Evolutionary conservation across 2,797 vertebrate species (phyloP).

Genomic region (Pogonophryne albipinna): DNA sequence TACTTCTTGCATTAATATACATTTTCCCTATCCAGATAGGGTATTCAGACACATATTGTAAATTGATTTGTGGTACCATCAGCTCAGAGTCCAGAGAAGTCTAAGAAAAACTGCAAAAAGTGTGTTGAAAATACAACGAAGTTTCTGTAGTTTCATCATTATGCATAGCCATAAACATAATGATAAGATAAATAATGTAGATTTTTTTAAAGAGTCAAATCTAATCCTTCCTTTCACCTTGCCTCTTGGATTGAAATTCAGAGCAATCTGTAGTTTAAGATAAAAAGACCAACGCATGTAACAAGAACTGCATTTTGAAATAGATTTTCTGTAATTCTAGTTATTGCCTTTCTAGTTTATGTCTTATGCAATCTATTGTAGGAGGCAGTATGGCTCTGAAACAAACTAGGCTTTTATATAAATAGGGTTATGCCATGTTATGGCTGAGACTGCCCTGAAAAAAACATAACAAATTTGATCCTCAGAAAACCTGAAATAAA

Average conservation of each 20-base stretch:
- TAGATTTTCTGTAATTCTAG: slow-evolving; percentile 22
- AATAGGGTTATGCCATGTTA: slow-evolving; percentile 58
- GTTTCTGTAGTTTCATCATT: neutral
- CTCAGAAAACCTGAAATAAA: slow-evolving; percentile 60
- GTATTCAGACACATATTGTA: neutral
- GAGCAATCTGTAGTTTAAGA: slow-evolving; percentile 15
- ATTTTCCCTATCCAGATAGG: neutral
- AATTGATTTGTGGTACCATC: neutral
- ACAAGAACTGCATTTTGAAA: slow-evolving; percentile 22
- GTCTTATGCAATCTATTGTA: slow-evolving; percentile 59
- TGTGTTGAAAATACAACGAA: neutral
- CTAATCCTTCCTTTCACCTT: neutral
- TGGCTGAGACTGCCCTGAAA: slow-evolving; percentile 37
- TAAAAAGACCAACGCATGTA: slow-evolving; percentile 20
- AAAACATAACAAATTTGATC: slow-evolving; percentile 59
- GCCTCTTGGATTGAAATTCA: neutral
- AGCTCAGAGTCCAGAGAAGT: neutral
- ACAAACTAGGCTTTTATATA: slow-evolving; percentile 59
- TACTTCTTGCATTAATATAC: neutral
- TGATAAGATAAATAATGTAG: neutral
- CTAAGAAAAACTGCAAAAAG: neutral
- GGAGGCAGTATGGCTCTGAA: slow-evolving; percentile 48
- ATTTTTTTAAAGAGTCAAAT: slow-evolving; percentile 3
- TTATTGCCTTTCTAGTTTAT: slow-evolving; percentile 43
- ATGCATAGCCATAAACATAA: neutral